Percentiles rank a stretch among this genome's conserved stretches.
These are phyloP conservation scores for Diaprepes abbreviatus DNA, from an alignment of 2,888 invertebrate species.

Conservation along the genomic window DNA sequence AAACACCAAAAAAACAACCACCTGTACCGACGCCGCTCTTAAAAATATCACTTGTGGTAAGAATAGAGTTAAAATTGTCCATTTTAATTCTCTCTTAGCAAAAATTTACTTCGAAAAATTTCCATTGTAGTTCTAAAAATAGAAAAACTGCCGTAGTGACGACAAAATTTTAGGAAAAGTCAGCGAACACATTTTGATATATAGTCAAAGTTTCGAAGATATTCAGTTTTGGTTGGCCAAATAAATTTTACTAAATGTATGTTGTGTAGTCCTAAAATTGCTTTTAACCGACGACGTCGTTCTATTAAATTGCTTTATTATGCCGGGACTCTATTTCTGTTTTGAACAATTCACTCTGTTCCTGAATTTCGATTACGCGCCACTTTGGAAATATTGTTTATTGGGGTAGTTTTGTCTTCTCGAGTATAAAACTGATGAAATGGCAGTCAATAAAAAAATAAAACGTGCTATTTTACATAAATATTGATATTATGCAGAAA, in stretches of 20 bases:
- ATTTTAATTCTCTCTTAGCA: too few species aligned
- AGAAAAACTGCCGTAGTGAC: not conserved
- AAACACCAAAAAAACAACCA: too few species aligned
- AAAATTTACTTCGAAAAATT: too few species aligned
- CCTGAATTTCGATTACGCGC: constrained; percentile 12
- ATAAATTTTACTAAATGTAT: constrained; percentile 46
- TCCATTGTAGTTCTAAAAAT: too few species aligned
- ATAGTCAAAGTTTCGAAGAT: constrained; percentile 33
- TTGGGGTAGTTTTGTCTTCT: not conserved
- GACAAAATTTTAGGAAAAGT: not conserved
- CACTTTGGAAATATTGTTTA: constrained; percentile 13
- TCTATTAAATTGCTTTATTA: constrained; percentile 34
- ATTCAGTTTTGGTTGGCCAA: constrained; percentile 39
- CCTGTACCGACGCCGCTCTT: too few species aligned
- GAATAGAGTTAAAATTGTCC: too few species aligned
- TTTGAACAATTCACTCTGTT: constrained; percentile 22
- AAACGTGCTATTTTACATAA: constrained; percentile 2
- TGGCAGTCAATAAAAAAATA: not conserved
- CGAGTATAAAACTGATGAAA: not conserved
- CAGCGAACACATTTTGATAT: constrained; percentile 40
- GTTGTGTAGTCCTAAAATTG: constrained; percentile 39
- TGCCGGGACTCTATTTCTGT: constrained; percentile 14
- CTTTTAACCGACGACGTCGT: constrained; percentile 38
- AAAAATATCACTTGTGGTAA: too few species aligned
- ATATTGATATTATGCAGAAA: too few species aligned